Percentiles rank a stretch among this genome's conserved stretches.
phyloP scores from a whole-genome alignment of 2,888 invertebrate species.

The Luffia ferchaultella region DNA sequence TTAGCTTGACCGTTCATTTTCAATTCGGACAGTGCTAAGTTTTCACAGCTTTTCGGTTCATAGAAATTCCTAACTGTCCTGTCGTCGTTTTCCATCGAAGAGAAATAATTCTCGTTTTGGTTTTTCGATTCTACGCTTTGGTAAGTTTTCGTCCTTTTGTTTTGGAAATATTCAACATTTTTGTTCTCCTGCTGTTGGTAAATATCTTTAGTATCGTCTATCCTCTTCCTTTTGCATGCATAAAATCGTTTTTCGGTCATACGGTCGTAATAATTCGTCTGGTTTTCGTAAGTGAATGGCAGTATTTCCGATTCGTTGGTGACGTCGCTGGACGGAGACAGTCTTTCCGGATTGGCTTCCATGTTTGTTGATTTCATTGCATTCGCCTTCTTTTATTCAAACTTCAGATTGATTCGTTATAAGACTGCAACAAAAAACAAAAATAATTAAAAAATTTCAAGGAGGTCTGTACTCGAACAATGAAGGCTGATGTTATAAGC shows the following conservation, averaged over 20 bases:
- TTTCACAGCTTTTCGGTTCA: conserved; percentile 29
- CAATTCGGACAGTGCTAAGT: conserved; percentile 35
- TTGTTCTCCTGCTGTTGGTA: conserved; percentile 50
- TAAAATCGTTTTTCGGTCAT: conserved; percentile 44
- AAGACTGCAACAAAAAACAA: neutral
- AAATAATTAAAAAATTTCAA: neutral
- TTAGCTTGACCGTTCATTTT: conserved; percentile 32
- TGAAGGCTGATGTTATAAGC: no score
- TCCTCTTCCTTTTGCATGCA: conserved; percentile 43
- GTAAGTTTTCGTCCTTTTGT: conserved; percentile 48
- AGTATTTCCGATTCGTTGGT: conserved; percentile 57
- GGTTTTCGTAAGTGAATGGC: conserved; percentile 46
- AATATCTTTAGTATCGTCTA: conserved; percentile 35
- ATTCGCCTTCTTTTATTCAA: conserved; percentile 6
- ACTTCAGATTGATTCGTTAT: conserved; percentile 1
- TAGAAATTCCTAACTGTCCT: neutral
- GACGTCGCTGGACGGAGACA: conserved; percentile 51
- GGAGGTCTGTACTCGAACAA: no score
- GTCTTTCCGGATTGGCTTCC: conserved; percentile 50
- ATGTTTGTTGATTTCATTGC: conserved; percentile 60
- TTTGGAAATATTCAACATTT: conserved; percentile 33
- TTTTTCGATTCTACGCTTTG: conserved; percentile 56
- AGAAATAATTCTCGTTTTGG: conserved; percentile 45
- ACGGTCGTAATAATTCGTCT: conserved; percentile 37
- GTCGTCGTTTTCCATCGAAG: conserved; percentile 39